phyloP scores from a whole-genome alignment of 2,888 invertebrate genomes.

The Eugnorisma glareosa region DNA sequence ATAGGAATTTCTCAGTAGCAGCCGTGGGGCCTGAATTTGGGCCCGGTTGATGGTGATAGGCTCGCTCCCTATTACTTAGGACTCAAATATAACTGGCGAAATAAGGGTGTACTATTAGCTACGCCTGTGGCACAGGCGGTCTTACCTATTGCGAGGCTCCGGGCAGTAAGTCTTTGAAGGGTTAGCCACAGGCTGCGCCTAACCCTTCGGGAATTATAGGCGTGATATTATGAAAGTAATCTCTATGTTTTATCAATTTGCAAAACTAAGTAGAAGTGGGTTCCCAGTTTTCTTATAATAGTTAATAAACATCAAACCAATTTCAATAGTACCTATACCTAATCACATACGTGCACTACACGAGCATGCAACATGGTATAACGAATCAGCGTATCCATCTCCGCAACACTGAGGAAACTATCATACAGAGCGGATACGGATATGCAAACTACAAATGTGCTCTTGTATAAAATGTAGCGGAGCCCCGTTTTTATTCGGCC shows the following conservation, averaged over 20 bases:
- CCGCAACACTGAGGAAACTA: slow-evolving; percentile 34
- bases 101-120: background rate
- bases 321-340: background rate
- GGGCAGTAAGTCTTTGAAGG: too few species aligned
- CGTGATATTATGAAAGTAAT: background rate
- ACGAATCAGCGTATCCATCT: slow-evolving; percentile 33
- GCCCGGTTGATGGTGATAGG: background rate
- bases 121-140: too few species aligned
- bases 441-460: slow-evolving; percentile 25
- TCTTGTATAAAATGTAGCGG: slow-evolving; percentile 36
- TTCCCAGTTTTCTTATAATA: background rate
- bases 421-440: slow-evolving; percentile 36
- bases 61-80: background rate
- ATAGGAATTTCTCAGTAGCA: background rate
- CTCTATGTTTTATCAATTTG: background rate
- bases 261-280: background rate
- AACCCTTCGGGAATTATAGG: background rate
- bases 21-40: background rate
- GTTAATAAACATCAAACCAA: background rate
- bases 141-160: too few species aligned
- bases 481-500: slow-evolving; percentile 24
- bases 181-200: too few species aligned
- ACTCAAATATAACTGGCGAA: background rate
- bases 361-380: slow-evolving; percentile 12
- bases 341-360: background rate